Conservation (phyloP, 2,797 vertebrate species). For the Notamacropus eugenii region DNA sequence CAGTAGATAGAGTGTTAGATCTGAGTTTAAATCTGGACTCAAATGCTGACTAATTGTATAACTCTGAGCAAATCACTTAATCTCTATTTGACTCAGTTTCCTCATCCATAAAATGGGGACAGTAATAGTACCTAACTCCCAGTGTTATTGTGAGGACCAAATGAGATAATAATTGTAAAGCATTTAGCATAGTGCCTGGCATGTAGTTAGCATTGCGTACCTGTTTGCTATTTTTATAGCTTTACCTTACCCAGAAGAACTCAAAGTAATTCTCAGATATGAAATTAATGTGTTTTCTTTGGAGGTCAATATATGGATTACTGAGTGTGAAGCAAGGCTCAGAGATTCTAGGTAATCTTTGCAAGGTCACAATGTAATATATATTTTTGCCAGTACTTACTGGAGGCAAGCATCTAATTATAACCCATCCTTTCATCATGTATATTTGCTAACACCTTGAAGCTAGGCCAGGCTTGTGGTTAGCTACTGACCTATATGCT, state of each 20-base stretch:
- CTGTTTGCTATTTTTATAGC: neutral
- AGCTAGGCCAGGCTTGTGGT: neutral
- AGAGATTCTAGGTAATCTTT: neutral
- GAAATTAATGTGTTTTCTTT: neutral
- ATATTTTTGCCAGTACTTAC: neutral
- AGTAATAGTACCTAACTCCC: neutral
- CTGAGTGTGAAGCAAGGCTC: neutral
- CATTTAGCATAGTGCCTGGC: neutral
- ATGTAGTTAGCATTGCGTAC: neutral
- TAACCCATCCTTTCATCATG: neutral
- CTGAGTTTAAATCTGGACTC: neutral
- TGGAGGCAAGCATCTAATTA: neutral
- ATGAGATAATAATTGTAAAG: neutral
- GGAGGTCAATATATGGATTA: constrained; percentile 44
- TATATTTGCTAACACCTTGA: neutral
- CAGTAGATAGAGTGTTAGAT: neutral
- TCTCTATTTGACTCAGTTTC: neutral
- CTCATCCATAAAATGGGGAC: neutral
- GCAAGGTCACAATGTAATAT: neutral
- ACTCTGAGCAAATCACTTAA: neutral
- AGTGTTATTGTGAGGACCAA: neutral
- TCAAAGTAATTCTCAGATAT: constrained; percentile 17
- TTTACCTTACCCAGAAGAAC: constrained; percentile 19
- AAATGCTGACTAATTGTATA: neutral
- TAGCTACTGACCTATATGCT: neutral